Evolutionary conservation across 1,140 invertebrate species (phyloP).

Genomic region (Eriocheir sinensis): DNA sequence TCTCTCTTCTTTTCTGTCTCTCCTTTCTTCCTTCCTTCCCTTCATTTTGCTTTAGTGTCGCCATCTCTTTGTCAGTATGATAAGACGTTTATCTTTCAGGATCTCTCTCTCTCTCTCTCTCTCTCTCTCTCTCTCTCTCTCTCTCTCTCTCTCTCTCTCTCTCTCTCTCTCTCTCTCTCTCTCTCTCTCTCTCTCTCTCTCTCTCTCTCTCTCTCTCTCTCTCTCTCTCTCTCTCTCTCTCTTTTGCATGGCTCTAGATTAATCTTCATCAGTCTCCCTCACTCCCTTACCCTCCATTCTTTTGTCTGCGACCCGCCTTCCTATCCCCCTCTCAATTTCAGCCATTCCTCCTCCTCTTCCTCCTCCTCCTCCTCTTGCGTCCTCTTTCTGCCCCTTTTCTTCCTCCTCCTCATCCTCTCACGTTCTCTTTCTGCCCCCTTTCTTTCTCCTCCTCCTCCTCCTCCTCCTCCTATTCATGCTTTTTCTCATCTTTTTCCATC

Average conservation of each 20-base stretch:
- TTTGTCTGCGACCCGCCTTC: neutral
- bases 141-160: neutral
- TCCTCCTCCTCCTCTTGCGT: no score
- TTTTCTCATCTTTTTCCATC: neutral
- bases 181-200: conserved; percentile 17
- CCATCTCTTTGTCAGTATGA: neutral
- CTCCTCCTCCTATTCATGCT: neutral
- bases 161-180: conserved; percentile 16
- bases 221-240: conserved; percentile 22
- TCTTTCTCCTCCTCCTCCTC: neutral
- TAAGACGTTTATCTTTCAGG: neutral
- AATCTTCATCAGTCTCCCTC: neutral
- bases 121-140: neutral
- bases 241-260: neutral
- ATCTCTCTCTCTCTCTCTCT: neutral
- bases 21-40: no score
- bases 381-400: no score
- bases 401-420: neutral
- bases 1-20: no score
- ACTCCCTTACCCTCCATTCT: neutral
- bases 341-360: no score
- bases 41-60: neutral
- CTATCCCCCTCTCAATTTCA: no score
- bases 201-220: conserved; percentile 22
- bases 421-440: neutral